Base-by-base conservation (phyloP, 2,797 vertebrate species). In the Coendou prehensilis region DNA sequence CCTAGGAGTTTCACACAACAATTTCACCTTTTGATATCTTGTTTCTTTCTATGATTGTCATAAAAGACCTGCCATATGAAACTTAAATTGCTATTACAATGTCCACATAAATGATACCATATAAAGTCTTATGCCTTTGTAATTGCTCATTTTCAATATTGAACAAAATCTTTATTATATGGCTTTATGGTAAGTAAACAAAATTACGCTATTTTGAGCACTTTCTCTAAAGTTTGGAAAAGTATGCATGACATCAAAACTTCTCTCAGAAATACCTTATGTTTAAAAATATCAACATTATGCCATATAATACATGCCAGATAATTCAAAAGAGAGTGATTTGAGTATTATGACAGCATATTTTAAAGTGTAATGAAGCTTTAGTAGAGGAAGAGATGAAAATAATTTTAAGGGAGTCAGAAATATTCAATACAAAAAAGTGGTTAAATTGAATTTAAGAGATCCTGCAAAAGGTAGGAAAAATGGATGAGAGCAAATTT, bases 361-460 rank as follows among this genome's bases (percentile, higher is more conserved):
- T 67, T 50, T 86, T 76, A 63, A 59, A 37, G 0, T 4, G 7
- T 2, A 64, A 56, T 26, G 2, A 87, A 52, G 7, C 1, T 79
- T 71, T 57, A 57, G 47, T 23, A 61, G 2, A 88, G 64, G 2
- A 41, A 82, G n/a, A 59, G 4, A 59, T 33, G 2, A 73, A 93
- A 80, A n/a, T 89, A 56, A 9, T 52, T 82, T 81, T 23, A 61
- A 5, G 4, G 15, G 9, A 89, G 30, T 78, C 2, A 85, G 82
- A 6, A 88, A 67, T 4, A 6, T 10, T 83, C 75, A 64, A 83
- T 18, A 33, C 15, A 78, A 87, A 2, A 93, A 47, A 1, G 8
- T 22, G 20, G 23, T 57, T 75, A 92, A 76, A 67, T 52, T 52
- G 9, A 63, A 64, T 71, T 64, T 79, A 37, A 73, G 88, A 83